Evolutionary conservation across 2,797 vertebrate genomes (phyloP).

Genomic region (Heteromormyrus szaboi): DNA sequence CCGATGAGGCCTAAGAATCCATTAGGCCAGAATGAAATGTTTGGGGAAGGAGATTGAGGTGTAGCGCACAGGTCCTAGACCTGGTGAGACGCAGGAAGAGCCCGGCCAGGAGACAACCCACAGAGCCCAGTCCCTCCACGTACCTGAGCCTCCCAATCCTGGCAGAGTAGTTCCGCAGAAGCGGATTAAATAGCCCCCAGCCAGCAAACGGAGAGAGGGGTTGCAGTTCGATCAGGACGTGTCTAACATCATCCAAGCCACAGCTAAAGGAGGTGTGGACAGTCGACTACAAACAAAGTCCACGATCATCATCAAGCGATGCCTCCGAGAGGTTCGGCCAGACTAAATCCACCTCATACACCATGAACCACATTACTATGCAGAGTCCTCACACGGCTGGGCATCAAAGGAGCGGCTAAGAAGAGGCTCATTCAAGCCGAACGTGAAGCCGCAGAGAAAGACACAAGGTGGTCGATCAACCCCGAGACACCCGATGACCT

Average conservation of each 20-base stretch:
- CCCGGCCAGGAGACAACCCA: too few species aligned
- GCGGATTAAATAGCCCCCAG: not conserved
- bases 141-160: too few species aligned
- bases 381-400: too few species aligned
- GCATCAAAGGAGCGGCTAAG: too few species aligned
- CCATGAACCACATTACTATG: not conserved
- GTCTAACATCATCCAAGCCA: constrained; percentile 5
- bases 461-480: too few species aligned
- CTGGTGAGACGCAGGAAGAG: too few species aligned
- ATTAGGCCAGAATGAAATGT: not conserved
- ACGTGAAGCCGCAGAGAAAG: too few species aligned
- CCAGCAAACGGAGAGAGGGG: constrained; percentile 7
- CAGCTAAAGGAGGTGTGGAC: constrained; percentile 15
- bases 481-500: not conserved
- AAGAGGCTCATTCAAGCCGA: too few species aligned
- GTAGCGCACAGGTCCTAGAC: too few species aligned
- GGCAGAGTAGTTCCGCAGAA: not conserved
- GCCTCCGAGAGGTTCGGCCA: constrained; percentile 13
- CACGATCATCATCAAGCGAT: not conserved
- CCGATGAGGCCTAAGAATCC: not conserved
- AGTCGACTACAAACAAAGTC: constrained; percentile 12
- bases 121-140: too few species aligned
- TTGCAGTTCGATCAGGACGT: constrained; percentile 16
- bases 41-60: too few species aligned
- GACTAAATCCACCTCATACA: not conserved